phyloP scores from a whole-genome alignment of 2,888 invertebrate species.

The Lymantria dispar region DNA sequence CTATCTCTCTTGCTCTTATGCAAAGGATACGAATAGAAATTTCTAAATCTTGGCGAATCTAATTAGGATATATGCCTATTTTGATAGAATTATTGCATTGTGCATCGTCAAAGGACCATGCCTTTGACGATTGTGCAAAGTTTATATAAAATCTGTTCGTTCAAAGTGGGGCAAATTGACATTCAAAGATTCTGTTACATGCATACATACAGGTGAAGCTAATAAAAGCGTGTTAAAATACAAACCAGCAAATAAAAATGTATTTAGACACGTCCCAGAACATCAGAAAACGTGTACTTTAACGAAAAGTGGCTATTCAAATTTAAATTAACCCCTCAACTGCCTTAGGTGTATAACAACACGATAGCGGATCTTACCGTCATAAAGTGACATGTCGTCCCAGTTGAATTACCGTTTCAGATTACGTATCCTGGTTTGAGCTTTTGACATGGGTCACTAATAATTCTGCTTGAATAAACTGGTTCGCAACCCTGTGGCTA shows the following conservation, averaged over 20 bases:
- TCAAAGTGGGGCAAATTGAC: too few relatives aligned
- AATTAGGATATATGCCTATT: too few relatives aligned
- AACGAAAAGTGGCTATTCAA: constrained; percentile 18
- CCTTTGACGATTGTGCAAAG: too few relatives aligned
- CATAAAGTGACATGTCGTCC: constrained; percentile 57
- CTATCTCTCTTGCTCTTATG: too few relatives aligned
- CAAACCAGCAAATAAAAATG: constrained; percentile 2
- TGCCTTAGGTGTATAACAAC: constrained; percentile 14
- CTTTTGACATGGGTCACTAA: constrained; percentile 49
- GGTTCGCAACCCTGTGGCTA: constrained; percentile 45
- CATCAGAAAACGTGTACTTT: constrained; percentile 6
- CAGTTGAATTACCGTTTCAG: constrained; percentile 59
- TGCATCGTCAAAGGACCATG: too few relatives aligned
- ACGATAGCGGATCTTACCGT: constrained; percentile 17
- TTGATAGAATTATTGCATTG: too few relatives aligned
- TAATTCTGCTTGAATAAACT: constrained; percentile 57
- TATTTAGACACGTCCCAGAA: constrained; percentile 1
- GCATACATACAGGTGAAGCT: too few relatives aligned
- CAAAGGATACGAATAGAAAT: too few relatives aligned
- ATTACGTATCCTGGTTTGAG: constrained; percentile 52
- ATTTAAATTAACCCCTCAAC: constrained; percentile 21
- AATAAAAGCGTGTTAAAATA: too few relatives aligned
- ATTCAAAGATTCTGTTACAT: too few relatives aligned
- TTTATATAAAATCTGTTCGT: too few relatives aligned
- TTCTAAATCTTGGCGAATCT: too few relatives aligned